Base-by-base conservation (phyloP, 2,888 invertebrate genomes). In the Rhagonycha fulva region DNA sequence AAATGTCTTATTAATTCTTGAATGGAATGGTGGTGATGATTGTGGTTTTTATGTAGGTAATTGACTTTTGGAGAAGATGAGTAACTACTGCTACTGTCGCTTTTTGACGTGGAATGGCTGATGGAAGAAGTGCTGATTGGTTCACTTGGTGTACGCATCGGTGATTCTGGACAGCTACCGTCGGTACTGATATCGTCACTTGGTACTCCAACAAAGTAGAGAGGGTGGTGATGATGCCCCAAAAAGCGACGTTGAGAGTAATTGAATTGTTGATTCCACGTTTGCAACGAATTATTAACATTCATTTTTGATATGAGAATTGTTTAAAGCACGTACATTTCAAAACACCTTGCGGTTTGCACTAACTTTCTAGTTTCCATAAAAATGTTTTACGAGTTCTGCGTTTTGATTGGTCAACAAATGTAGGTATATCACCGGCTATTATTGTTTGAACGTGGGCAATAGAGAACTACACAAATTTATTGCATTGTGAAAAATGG, bases 1-100 rank as follows among this genome's bases (percentile, higher is more conserved):
- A 95, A 94, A 82, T 93, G 92, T 81, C 93, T 90, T 70, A 95
- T 92, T 86, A 95, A 87, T 83, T 95, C 95, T 83, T 94, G 94
- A 82, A 95, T 94, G 26, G 94, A 92, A 86, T 94, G 92, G 79
- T 88, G 87, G 77, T 90, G 89, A 67, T 90, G 89, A 80, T 89
- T 82, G 74, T 85, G 84, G 12, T 82, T 80, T 61, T 82, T 83
- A n/a, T 85, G 84, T 72, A 83, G 75, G 9, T 72, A 81, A 67
- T 14, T 73, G 69, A 63, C 81, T 71, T 78, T 82, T 24, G 82
- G 81, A 14, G 81, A 81, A 10, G 80, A 81, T 5, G 82, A 82
- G 23, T 78, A 79, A 32, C 76, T 78, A n/a, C 63, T 26, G 60
- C 28, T 30, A 28, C 10, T 72, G 12, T 61, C 71, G n/a, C 68